These are phyloP conservation scores for Hippocampus comes DNA, from an alignment of 2,113 vertebrate genomes.

Conservation along the genomic window DNA sequence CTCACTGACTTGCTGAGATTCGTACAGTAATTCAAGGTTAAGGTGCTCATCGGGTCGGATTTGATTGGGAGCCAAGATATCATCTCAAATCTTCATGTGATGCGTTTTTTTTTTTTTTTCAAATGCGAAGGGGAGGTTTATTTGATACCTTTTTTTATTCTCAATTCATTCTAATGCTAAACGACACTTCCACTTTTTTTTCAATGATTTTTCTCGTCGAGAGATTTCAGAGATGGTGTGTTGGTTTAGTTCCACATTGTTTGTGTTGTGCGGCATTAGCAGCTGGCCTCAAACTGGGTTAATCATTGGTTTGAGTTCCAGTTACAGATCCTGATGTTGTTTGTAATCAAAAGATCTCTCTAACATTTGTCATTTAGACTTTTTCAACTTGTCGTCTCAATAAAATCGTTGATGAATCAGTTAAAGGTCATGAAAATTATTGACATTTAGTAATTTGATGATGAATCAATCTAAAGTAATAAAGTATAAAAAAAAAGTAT, in stretches of 20 bases:
- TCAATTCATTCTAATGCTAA: background rate
- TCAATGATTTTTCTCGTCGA: background rate
- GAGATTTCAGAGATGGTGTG: background rate
- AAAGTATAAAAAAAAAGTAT: no score
- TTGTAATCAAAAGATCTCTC: slow-evolving; percentile 26
- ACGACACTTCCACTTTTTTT: background rate
- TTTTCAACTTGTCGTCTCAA: background rate
- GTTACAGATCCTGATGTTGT: slow-evolving; percentile 5
- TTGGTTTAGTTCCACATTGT: background rate
- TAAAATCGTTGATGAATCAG: background rate
- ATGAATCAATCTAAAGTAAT: no score
- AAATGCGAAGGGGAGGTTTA: no score
- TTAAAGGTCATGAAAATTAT: no score
- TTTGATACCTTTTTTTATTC: background rate
- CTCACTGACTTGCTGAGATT: slow-evolving; percentile 12
- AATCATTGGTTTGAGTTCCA: slow-evolving; percentile 37
- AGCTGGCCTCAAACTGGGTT: slow-evolving; percentile 13
- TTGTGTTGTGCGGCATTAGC: background rate
- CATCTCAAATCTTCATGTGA: background rate
- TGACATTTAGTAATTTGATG: no score
- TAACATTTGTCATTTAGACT: background rate
- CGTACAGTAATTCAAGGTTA: slow-evolving; percentile 9
- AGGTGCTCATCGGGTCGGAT: background rate
- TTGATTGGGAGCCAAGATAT: background rate
- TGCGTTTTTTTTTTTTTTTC: background rate